A percentile compares a stretch with the other conserved stretches of the same genome.
phyloP scores from a whole-genome alignment of 2,888 invertebrate species.

The Morpho achilles region DNA sequence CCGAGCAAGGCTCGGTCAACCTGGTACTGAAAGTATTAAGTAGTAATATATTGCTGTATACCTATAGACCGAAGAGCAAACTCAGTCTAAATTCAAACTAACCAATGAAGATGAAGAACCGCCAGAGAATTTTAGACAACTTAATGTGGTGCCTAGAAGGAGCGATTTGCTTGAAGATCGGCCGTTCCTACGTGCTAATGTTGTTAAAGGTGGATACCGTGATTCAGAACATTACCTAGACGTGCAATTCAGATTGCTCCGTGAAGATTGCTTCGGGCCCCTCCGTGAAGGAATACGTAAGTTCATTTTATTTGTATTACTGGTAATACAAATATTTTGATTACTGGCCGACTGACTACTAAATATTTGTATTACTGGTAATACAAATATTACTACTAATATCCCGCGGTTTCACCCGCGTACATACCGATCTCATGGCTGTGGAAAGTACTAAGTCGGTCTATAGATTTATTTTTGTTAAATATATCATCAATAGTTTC shows the following conservation, averaged over 20 bases:
- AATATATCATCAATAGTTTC: no score
- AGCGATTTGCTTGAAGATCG: slow-evolving; percentile 43
- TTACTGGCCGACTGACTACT: no score
- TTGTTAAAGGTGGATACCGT: slow-evolving; percentile 79
- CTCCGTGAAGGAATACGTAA: slow-evolving; percentile 81
- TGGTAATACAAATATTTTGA: no score
- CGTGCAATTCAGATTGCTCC: slow-evolving; percentile 85
- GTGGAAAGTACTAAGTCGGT: no score
- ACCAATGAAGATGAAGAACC: slow-evolving; percentile 36
- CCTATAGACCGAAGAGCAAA: slow-evolving; percentile 4
- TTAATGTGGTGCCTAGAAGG: slow-evolving; percentile 49
- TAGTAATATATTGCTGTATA: neutral
- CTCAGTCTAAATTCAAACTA: neutral
- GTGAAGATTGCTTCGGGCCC: slow-evolving; percentile 89
- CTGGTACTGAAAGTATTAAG: neutral
- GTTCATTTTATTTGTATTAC: slow-evolving; percentile 22
- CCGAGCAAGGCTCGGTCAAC: neutral
- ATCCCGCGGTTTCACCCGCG: no score
- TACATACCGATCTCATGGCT: no score
- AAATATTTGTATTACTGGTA: neutral
- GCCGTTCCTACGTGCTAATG: slow-evolving; percentile 72
- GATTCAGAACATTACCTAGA: slow-evolving; percentile 87
- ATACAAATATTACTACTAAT: no score
- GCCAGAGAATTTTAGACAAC: slow-evolving; percentile 53
- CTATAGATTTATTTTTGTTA: no score